Evolutionary conservation across 37 sponge, comb jelly and placozoan genomes (phyloP), one percentile per base, ranked within the genome.

Genomic region (Ephydatia muelleri): DNA sequence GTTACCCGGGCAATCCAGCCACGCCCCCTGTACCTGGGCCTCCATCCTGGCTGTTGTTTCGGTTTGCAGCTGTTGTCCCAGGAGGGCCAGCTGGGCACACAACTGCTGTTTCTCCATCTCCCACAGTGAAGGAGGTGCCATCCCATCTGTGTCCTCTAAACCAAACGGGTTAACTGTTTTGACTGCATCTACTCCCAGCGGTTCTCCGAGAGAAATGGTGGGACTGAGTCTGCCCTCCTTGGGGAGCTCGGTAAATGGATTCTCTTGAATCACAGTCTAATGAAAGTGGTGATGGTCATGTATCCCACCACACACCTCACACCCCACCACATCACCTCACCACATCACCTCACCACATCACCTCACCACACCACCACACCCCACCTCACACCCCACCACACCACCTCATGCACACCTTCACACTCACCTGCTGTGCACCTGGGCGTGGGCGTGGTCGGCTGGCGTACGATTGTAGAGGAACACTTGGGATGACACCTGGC

Each of bases 21-120:
- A 13, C 19, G 29, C 19, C 31, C 21, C 27, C 3, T 72, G 82
- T 64, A 91, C 95, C 90, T 94, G 90, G 12, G 95, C 88, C 64
- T 94, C 92, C 33, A 94, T 85, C 38, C 95, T 88, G 26, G 89
- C 80, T 72, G 89, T 34, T 16, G 80, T 94, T 49, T 94, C 95
- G 27, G 68, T 31, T 49, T 91, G 69, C 22, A 94, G 80, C 87
- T 94, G 92, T 67, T 91, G 84, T 48, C 66, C 67, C 23, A 94
- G 37, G 40, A 94, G 26, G 9, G 68, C 34, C 38, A 90, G 49
- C 48, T 90, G 91, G 2, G 76, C 64, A 6, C 65, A 49, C 14
- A 87, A 19, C 69, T 81, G 87, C 39, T 81, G 64, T 65, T 71
- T 72, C 68, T 83, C 78, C 86, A 80, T 39, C 85, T 76, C 64